Evolutionary conservation across 2,888 invertebrate genomes (phyloP), one percentile per base, ranked within the genome.

Genomic region (Anodontia alba): DNA sequence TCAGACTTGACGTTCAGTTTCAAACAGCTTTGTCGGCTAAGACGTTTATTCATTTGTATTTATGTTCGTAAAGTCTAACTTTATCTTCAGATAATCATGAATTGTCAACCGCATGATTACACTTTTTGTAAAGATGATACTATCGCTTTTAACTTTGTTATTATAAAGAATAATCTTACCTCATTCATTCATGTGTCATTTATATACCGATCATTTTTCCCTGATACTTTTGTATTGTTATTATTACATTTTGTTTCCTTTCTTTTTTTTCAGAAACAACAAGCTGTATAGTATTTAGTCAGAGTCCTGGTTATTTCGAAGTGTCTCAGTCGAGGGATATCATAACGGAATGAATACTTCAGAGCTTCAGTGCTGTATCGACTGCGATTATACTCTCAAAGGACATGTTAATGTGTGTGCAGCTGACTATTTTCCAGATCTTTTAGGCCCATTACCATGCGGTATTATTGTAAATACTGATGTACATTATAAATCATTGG

Each of bases 1-100:
- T 78, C 2, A n/a, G 73, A 42, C 46, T 82, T 20, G 76, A 82
- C 20, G 73, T 73, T 17, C 49, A 57, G 33, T 82, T 82, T 70
- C 33, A 23, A 36, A 66, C 75, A 15, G 49, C 69, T 23, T 42
- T 82, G 31, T 17, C 54, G n/a, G 72, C 57, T 54, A 54, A 10
- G 17, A 10, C 5, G 5, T 49, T 49, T 42, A 42, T 42, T 42
- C 42, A 51, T n/a, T 15, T 15, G 51, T 51, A 51, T 5, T 23
- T 51, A 23, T 3, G 7, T 51, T n/a, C 20, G 5, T 12, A 51
- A 51, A 17, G 8, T 15, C 10, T 51, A 15, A 51, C 20, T 5
- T 23, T 15, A n/a, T 51, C 8, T 51, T n/a, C 51, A 5, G 20
- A 23, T 51, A 5, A 17, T 20, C 3, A 20, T n/a, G 20, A 51